Conservation (phyloP, 2,797 vertebrate genomes). For the Enteromius afrohamiltoni region DNA sequence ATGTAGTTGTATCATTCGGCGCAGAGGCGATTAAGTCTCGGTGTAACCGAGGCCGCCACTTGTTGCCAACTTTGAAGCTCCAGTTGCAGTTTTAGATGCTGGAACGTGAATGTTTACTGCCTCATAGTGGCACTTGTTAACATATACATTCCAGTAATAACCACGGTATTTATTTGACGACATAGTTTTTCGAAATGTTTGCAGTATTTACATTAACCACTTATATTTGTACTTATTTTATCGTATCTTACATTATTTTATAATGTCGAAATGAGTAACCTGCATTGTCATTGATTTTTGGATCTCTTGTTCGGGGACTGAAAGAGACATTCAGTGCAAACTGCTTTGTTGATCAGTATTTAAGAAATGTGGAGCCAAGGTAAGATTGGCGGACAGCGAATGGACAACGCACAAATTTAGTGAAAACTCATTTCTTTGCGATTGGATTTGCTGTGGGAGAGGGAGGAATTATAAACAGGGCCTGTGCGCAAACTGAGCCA, state of each 20-base stretch:
- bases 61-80: conserved; percentile 49
- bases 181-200: conserved; percentile 66
- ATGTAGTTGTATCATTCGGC: conserved; percentile 61
- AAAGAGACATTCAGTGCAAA: conserved; percentile 45
- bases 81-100: conserved; percentile 65
- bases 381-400: not conserved
- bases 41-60: conserved; percentile 45
- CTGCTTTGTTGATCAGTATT: conserved; percentile 54
- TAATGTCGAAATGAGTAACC: conserved; percentile 40
- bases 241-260: conserved; percentile 47
- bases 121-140: conserved; percentile 76
- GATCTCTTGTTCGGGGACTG: conserved; percentile 33
- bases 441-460: conserved; percentile 24
- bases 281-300: conserved; percentile 29
- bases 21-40: conserved; percentile 37
- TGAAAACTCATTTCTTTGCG: not conserved
- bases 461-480: not conserved
- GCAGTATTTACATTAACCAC: conserved; percentile 64
- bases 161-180: conserved; percentile 55
- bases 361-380: conserved; percentile 24
- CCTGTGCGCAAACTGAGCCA: conserved; percentile 14
- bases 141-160: conserved; percentile 74
- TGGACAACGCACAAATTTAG: conserved; percentile 1
- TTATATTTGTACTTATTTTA: conserved; percentile 56
- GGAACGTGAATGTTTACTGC: conserved; percentile 81